Evolutionary conservation across 1,140 invertebrate genomes (phyloP), one percentile per base, ranked within the genome.

Genomic region (Coenobita brevimanus): DNA sequence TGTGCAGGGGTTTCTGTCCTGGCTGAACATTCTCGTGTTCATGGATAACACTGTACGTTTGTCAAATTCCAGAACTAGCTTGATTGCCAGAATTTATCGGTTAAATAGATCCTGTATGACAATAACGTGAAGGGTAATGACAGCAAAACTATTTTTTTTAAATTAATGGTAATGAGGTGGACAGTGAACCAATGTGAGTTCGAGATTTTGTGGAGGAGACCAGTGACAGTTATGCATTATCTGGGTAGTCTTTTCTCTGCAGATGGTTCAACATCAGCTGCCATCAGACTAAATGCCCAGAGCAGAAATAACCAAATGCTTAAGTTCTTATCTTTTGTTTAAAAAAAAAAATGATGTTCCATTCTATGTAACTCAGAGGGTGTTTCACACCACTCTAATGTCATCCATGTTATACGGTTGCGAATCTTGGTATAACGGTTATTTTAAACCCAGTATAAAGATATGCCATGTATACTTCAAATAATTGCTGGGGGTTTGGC

Each of bases 181-280:
- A 6, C 4, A n/a, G 62, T 6, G 30, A 3, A 30, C 62, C 62
- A 24, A 24, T 64, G 15, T 30, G 60, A 36, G 30, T 46, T 13
- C 13, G 64, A 3, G 30, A 60, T 81, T 36, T 27, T 81, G 57
- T 60, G 30, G 15, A 62, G 15, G 36, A 46, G 15, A 62, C 13
- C 21, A 30, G 50, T 81, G 30, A 62, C 17, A 24, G 13, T 4
- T 81, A 81, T 81, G 15, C 33, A 30, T 81, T n/a, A 81, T 24
- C 24, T 81, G 10, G 79, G 54, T 15, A 81, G 79, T 62, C 50
- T 38, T 81, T 81, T 62, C 4, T 62, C 79, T 62, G 54, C 30
- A 33, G 79, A 64, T 81, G 79, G 79, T 27, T 60, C 50, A 13
- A 13, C 30, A 10, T 81, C 79, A 10, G n/a, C 79, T 3, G 79